Evolutionary conservation across 2,888 invertebrate genomes (phyloP).

Genomic region (Stenolophus ochropezus): DNA sequence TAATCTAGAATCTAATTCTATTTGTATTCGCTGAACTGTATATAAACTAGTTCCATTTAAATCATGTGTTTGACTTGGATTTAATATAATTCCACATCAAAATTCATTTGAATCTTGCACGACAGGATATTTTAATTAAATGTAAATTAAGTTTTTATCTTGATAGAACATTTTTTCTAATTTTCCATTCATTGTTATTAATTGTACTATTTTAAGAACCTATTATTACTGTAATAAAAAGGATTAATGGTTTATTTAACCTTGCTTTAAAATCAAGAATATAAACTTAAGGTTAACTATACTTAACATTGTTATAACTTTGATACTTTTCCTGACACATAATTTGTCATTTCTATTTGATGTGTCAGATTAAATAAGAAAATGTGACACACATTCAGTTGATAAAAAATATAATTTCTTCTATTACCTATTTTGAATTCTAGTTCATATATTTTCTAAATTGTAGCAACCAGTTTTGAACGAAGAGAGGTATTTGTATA

Average conservation of each 20-base stretch:
- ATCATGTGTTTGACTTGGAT: neutral
- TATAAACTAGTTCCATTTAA: neutral
- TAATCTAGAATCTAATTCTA: too few species aligned
- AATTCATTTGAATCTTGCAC: conserved; percentile 8
- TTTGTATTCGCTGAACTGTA: neutral
- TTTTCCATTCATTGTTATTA: conserved; percentile 35
- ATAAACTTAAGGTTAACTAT: conserved; percentile 27
- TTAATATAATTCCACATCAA: conserved; percentile 8
- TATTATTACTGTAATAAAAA: conserved; percentile 36
- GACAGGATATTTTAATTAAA: conserved; percentile 33
- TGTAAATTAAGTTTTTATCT: conserved; percentile 32
- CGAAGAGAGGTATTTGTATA: too few species aligned
- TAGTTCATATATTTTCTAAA: too few species aligned
- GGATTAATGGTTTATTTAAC: conserved; percentile 38
- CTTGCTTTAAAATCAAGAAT: conserved; percentile 37
- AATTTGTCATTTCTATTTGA: neutral
- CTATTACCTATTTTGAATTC: too few species aligned
- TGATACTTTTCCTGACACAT: neutral
- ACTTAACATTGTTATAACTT: conserved; percentile 8
- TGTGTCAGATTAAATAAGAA: neutral
- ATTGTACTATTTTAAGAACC: conserved; percentile 38
- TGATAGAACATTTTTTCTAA: neutral
- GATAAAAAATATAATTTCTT: too few species aligned
- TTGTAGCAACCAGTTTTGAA: too few species aligned
- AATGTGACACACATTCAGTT: too few species aligned